phyloP scores from a whole-genome alignment of 2,888 invertebrate species.

The Mystacides longicornis region DNA sequence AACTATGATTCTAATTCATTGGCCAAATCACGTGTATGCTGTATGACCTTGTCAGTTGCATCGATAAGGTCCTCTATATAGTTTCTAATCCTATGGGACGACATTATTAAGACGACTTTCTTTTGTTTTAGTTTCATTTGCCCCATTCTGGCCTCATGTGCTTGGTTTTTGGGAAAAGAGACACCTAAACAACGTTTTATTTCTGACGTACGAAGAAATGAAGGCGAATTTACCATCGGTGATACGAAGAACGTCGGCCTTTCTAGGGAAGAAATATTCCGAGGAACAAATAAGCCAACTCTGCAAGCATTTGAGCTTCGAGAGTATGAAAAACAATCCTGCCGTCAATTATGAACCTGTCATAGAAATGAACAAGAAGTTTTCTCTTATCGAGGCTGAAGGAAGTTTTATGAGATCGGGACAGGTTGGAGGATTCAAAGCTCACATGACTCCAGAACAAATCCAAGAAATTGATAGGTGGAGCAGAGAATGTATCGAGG shows the following conservation, averaged over 20 bases:
- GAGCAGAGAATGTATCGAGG: constrained; percentile 28
- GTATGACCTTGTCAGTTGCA: too few species aligned
- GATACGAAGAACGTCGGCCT: constrained; percentile 44
- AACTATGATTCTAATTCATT: too few species aligned
- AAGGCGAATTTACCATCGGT: constrained; percentile 41
- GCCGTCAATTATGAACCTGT: constrained; percentile 47
- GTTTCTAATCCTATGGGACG: too few species aligned
- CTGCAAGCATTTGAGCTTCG: constrained; percentile 50
- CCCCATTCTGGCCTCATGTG: constrained; percentile 33
- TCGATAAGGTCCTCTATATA: too few species aligned
- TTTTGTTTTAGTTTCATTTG: constrained; percentile 30
- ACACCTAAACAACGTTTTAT: constrained; percentile 30
- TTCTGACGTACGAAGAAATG: constrained; percentile 33
- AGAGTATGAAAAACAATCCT: constrained; percentile 50
- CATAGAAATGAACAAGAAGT: constrained; percentile 33
- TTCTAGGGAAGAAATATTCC: constrained; percentile 41
- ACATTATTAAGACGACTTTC: too few species aligned
- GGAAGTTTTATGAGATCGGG: constrained; percentile 44
- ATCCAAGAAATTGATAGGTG: constrained; percentile 42
- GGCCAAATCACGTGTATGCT: too few species aligned
- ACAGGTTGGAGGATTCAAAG: constrained; percentile 38
- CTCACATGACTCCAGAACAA: constrained; percentile 32
- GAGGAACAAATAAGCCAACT: constrained; percentile 41
- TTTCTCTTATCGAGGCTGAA: constrained; percentile 32
- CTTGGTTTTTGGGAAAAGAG: constrained; percentile 31